These are phyloP conservation scores for Cosmorhoe ocellata DNA, from an alignment of 2,888 invertebrate species.

Conservation along the genomic window DNA sequence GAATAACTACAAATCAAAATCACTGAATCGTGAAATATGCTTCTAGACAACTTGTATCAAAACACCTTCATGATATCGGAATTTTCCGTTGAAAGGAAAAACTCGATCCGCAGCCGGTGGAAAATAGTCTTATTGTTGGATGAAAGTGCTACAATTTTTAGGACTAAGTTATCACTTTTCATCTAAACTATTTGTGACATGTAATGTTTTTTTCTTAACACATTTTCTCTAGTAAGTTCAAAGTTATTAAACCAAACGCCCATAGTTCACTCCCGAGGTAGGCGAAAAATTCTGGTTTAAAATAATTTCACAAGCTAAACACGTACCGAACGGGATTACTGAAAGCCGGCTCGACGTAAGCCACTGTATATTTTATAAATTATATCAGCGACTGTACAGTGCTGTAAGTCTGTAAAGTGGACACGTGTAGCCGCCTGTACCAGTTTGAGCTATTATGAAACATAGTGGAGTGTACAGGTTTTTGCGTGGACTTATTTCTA, in stretches of 20 bases:
- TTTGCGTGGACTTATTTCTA: too few relatives aligned
- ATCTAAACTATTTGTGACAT: too few relatives aligned
- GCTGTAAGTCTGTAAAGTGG: conserved; percentile 2
- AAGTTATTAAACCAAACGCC: conserved; percentile 27
- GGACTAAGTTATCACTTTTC: too few relatives aligned
- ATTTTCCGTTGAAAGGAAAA: too few relatives aligned
- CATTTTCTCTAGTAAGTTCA: conserved; percentile 12
- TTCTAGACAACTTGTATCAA: neutral
- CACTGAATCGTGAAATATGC: conserved; percentile 19
- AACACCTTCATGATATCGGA: too few relatives aligned
- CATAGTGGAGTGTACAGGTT: neutral
- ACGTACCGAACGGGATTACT: conserved; percentile 57
- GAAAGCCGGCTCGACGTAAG: conserved; percentile 47
- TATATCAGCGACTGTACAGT: conserved; percentile 8
- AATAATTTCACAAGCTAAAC: conserved; percentile 48
- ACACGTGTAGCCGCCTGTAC: conserved; percentile 3
- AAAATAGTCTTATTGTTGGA: too few relatives aligned
- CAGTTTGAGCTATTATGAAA: conserved; percentile 2
- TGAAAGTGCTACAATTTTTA: too few relatives aligned
- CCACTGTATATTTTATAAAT: conserved; percentile 46
- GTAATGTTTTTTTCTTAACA: too few relatives aligned
- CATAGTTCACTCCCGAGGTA: conserved; percentile 37
- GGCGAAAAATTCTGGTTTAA: conserved; percentile 46
- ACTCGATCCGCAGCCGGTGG: too few relatives aligned
- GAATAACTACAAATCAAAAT: conserved; percentile 14